Base-by-base conservation (phyloP, 2,797 vertebrate species). In the Halcyon smyrnensis region DNA sequence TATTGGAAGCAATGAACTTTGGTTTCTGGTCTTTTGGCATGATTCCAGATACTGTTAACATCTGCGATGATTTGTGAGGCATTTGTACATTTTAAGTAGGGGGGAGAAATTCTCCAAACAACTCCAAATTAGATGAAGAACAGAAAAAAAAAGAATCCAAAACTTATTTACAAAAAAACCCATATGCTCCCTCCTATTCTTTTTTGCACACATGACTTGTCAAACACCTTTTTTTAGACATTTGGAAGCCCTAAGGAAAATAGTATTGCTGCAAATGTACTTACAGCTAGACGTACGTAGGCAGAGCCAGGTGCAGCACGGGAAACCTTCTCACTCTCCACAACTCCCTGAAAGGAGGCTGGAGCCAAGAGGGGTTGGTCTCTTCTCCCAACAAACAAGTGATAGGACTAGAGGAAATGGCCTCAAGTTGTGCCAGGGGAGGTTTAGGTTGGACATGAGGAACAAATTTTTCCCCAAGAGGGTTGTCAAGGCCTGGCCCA, bases 101-200 rank as follows among this genome's bases (percentile, higher is more conserved):
- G 79, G 51, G 11, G 27, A 1, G 12, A 57, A 69, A 53, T 81
- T 65, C 69, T 83, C 48, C 37, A 39, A 91, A 88, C 11, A 28
- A 39, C 21, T 75, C 68, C 89, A 93, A 91, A 95, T 95, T 63
- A 87, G 7, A 50, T 90, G 28, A 68, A 87, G 39, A 88, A 71
- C 59, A 90, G 45, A 81, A 82, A 21, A 74, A 63, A 76, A 62
- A 46, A 54, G 57, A 84, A 53, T 9, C 30, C 67, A 59, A 84
- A 3, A 93, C 89, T 93, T 93, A 95, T 95, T 97, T 93, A 86
- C 50, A 46, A 37, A 57, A 39, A 51, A 80, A 20, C 23, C 48
- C 17, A 82, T 59, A 84, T 59, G 39, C 4, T 94, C 51, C 39
- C 11, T 46, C 14, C 78, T 24, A 27, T 93, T 78, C 39, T 79